Conservation (phyloP, 2,797 vertebrate species). For the Artibeus jamaicensis region DNA sequence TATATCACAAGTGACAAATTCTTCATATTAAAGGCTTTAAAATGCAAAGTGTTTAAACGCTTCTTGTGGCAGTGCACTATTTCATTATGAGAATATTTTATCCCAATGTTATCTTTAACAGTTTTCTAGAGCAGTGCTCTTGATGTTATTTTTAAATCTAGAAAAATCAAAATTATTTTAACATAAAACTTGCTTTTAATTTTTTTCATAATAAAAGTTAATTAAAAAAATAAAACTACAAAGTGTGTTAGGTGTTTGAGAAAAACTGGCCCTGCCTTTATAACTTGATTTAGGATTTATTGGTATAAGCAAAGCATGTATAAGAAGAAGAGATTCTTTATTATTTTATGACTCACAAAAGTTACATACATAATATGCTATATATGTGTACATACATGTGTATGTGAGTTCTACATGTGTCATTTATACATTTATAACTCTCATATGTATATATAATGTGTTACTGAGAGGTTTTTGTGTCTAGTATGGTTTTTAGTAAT, state of each 20-base stretch:
- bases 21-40: not conserved
- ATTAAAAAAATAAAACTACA: not conserved
- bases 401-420: not conserved
- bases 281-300: not conserved
- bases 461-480: not conserved
- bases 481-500: not conserved
- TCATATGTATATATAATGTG: not conserved
- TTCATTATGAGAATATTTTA: not conserved
- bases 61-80: not conserved
- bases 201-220: not conserved
- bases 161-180: not conserved
- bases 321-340: not conserved
- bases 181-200: not conserved
- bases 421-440: no score
- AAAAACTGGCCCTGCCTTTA: not conserved
- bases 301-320: not conserved
- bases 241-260: not conserved
- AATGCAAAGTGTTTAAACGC: not conserved
- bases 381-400: not conserved
- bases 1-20: not conserved
- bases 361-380: not conserved
- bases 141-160: not conserved
- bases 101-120: not conserved
- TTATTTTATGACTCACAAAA: not conserved
- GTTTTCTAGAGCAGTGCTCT: not conserved